phyloP scores from a whole-genome alignment of 2,113 vertebrate species.

The Clarias macrocephalus region DNA sequence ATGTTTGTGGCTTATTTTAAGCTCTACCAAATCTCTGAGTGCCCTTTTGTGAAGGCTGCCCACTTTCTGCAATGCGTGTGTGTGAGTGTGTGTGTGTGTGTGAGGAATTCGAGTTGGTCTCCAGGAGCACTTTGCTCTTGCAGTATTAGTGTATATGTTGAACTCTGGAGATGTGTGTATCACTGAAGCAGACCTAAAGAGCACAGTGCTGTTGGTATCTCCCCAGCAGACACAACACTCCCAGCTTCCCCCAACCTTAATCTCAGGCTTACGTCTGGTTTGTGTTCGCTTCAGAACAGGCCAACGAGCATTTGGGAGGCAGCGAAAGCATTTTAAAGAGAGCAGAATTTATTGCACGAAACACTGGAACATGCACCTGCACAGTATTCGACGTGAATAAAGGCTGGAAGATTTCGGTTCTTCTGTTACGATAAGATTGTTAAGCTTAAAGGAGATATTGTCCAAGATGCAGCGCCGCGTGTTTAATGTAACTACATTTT shows the following conservation, averaged over 20 bases:
- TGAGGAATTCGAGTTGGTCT: slow-evolving; percentile 28
- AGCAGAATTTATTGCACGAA: not conserved
- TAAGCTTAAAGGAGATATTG: not conserved
- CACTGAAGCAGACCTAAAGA: not conserved
- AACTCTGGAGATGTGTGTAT: slow-evolving; percentile 28
- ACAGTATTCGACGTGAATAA: not conserved
- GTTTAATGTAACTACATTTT: not conserved
- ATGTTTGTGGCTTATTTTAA: slow-evolving; percentile 49
- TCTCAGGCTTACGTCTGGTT: slow-evolving; percentile 20
- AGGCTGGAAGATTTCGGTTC: not conserved
- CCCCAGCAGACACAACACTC: slow-evolving; percentile 11
- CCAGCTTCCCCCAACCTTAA: slow-evolving; percentile 12
- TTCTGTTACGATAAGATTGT: not conserved
- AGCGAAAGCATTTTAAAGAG: not conserved
- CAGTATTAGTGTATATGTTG: slow-evolving; percentile 12
- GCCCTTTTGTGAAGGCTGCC: slow-evolving; percentile 37
- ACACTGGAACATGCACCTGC: not conserved
- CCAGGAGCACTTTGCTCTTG: slow-evolving; percentile 13
- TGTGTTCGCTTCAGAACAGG: not conserved
- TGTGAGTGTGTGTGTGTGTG: slow-evolving; percentile 30
- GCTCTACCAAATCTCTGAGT: slow-evolving; percentile 50
- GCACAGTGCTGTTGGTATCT: slow-evolving; percentile 23
- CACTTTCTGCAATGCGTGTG: slow-evolving; percentile 13
- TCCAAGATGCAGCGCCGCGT: not conserved
- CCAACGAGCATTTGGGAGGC: not conserved